phyloP scores from a whole-genome alignment of 2,113 vertebrate genomes.

The Pyrgilauda ruficollis region DNA sequence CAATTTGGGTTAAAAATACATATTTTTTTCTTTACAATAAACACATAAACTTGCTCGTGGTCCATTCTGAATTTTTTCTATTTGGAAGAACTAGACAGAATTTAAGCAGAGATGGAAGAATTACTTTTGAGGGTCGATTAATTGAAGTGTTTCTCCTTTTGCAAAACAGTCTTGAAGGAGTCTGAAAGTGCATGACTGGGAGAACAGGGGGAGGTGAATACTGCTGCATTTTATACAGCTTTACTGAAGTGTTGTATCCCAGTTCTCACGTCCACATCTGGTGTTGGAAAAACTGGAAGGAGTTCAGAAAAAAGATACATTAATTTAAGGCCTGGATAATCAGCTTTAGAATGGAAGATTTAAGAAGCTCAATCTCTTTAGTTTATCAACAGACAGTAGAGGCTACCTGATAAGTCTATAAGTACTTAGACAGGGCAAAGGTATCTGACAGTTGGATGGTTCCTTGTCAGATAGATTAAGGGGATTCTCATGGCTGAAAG shows the following conservation, averaged over 20 bases:
- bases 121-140: background rate
- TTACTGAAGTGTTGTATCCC: background rate
- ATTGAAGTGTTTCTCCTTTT: background rate
- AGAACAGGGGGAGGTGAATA: background rate
- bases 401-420: conserved; percentile 33
- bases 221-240: background rate
- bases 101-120: background rate
- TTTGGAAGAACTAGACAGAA: background rate
- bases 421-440: conserved; percentile 11
- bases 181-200: background rate
- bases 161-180: background rate
- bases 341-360: conserved; percentile 48
- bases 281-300: background rate
- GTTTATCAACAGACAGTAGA: conserved; percentile 51
- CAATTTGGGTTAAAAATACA: background rate
- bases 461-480: conserved; percentile 52
- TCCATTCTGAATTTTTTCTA: background rate
- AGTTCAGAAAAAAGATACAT: conserved; percentile 21
- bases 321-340: conserved; percentile 44
- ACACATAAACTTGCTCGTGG: background rate
- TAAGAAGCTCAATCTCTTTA: conserved; percentile 60
- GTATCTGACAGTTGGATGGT: conserved; percentile 37
- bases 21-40: background rate
- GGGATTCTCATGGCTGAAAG: conserved; percentile 33
- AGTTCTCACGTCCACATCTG: background rate